Base-by-base conservation (phyloP, 2,113 vertebrate genomes). In the Speoplatyrhinus poulsoni region DNA sequence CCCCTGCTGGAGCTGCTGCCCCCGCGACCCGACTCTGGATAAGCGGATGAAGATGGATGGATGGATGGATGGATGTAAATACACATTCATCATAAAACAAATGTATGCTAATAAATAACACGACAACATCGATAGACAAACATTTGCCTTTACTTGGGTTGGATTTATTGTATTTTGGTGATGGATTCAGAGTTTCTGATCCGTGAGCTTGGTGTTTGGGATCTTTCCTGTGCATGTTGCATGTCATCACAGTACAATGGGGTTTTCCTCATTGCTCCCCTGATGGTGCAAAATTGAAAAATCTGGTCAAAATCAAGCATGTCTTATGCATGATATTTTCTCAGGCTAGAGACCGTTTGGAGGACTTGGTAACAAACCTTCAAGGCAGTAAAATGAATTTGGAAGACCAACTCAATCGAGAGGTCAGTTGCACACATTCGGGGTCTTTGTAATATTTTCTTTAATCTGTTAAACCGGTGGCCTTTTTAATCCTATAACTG, bases 361-460 rank as follows among this genome's bases (percentile, higher is more conserved):
- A 96, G 72, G 94, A 94, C 71, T 79, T 96, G 83, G 90, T 96
- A 66, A 93, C 85, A 49, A 87, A 90, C 69, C 90, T 97, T 58
- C 95, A 89, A 72, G 92, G 93, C 85, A 85, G 87, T 73, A 96
- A 95, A 75, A 92, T 95, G 84, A 90, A 83, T 79, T 88, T 94
- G 77, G 94, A 95, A 78, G 94, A 95, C 47, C 93, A 95, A 66
- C 90, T 95, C 12, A 94, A 62, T 69, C 91, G 88, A 69, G 93
- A 96, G 94, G 95, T 96, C 70, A 9, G 16, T 73, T 69, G 8
- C 67, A 58, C 52, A 7, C 3, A 54, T 74, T 56, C 67, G 67
- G 2, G 62, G 73, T 59, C 9, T 63, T 1, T 46, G 9, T 5
- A 10, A 59, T 12, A 64, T 32, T 32, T 57, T 53, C 12, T 10